Conservation (phyloP, 1,140 invertebrate species). For the Idris sp. region DNA sequence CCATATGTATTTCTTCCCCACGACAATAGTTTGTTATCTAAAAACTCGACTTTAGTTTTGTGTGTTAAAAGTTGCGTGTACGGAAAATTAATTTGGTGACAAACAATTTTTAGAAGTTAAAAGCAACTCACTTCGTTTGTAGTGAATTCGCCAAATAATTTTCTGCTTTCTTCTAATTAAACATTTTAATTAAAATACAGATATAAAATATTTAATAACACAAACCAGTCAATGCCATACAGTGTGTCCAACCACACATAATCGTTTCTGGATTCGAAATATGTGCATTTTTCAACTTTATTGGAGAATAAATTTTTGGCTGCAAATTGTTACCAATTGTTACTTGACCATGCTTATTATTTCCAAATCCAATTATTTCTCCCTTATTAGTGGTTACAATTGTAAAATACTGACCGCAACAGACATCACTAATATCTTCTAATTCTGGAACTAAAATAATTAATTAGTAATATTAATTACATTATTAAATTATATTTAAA, state of each 20-base stretch:
- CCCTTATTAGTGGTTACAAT: constrained; percentile 80
- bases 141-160: background rate
- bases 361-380: constrained; percentile 83
- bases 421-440: constrained; percentile 79
- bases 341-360: constrained; percentile 86
- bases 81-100: background rate
- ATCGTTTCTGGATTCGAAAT: constrained; percentile 56
- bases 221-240: constrained; percentile 79
- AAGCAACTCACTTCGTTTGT: too few relatives aligned
- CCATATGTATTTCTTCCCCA: constrained; percentile 92
- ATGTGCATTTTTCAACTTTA: constrained; percentile 66
- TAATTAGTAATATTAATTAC: background rate
- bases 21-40: constrained; percentile 80
- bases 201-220: constrained; percentile 11
- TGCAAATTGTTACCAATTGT: constrained; percentile 77
- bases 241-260: constrained; percentile 87
- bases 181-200: constrained; percentile 14
- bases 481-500: background rate
- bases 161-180: too few relatives aligned
- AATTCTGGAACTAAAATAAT: constrained; percentile 77
- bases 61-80: background rate
- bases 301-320: constrained; percentile 78
- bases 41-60: constrained; percentile 27
- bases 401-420: constrained; percentile 87
- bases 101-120: too few relatives aligned